Conservation (phyloP, 1,140 invertebrate species). For the Bombus waltoni region DNA sequence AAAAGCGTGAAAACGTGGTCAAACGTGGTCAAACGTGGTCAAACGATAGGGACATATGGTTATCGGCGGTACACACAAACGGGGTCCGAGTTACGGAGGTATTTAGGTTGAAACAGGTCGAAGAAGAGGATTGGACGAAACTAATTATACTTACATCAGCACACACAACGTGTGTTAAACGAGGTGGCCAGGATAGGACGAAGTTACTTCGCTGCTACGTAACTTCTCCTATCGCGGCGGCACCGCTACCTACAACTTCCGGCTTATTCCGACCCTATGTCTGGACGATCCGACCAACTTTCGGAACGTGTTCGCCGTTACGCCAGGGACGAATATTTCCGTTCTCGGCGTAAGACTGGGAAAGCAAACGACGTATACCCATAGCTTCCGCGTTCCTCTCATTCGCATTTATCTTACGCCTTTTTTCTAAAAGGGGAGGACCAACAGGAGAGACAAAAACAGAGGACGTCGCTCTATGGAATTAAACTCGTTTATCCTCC, state of each 20-base stretch:
- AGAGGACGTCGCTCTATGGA: neutral
- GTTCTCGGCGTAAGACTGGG: neutral
- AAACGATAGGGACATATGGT: neutral
- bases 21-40: neutral
- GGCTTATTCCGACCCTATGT: slow-evolving; percentile 47
- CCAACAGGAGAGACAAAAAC: neutral
- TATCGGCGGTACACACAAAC: neutral
- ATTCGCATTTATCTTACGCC: neutral
- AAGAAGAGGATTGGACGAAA: slow-evolving; percentile 43
- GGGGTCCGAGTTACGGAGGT: slow-evolving; percentile 1
- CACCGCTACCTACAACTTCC: slow-evolving; percentile 39
- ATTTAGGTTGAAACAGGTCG: slow-evolving; percentile 30
- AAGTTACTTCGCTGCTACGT: slow-evolving; percentile 48
- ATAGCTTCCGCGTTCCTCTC: neutral
- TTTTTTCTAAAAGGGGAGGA: neutral
- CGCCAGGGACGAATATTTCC: slow-evolving; percentile 39
- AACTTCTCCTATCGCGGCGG: slow-evolving; percentile 49
- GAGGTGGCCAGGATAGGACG: slow-evolving; percentile 42
- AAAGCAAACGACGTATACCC: neutral
- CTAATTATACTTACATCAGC: slow-evolving; percentile 51
- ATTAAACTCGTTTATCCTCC: slow-evolving; percentile 20
- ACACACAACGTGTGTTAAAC: slow-evolving; percentile 41
- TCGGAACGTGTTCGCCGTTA: slow-evolving; percentile 35
- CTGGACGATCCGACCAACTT: slow-evolving; percentile 53
- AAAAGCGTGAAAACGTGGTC: neutral